Percentiles rank a stretch among this genome's conserved stretches.
Evolutionary conservation across 1,140 invertebrate genomes (phyloP).

Genomic region (Temnothorax nylanderi): DNA sequence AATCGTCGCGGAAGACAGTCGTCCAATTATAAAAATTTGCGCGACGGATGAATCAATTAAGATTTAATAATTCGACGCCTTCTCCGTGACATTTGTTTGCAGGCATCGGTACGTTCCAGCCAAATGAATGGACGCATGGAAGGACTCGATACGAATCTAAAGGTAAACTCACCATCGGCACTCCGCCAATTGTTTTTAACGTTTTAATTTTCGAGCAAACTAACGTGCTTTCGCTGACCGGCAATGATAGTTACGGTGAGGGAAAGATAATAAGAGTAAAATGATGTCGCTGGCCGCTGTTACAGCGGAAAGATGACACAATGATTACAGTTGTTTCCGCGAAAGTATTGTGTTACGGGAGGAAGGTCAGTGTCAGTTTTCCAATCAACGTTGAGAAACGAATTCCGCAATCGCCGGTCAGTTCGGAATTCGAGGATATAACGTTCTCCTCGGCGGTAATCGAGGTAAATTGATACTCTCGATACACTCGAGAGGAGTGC

Average conservation of each 20-base stretch:
- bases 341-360: slow-evolving; percentile 56
- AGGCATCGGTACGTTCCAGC: slow-evolving; percentile 51
- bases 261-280: slow-evolving; percentile 5
- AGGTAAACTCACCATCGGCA: slow-evolving; percentile 39
- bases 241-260: not conserved
- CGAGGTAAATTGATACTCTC: slow-evolving; percentile 60
- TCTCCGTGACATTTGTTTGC: slow-evolving; percentile 36
- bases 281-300: not conserved
- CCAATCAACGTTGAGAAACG: slow-evolving; percentile 74
- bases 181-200: not conserved
- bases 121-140: slow-evolving; percentile 67
- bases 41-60: slow-evolving; percentile 37
- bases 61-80: slow-evolving; percentile 61
- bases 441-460: slow-evolving; percentile 56
- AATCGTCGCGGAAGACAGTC: slow-evolving; percentile 48
- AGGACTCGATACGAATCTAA: slow-evolving; percentile 56
- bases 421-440: slow-evolving; percentile 67
- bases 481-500: slow-evolving; percentile 7
- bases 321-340: slow-evolving; percentile 27
- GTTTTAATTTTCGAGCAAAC: not conserved
- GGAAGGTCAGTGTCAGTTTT: slow-evolving; percentile 74
- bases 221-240: not conserved
- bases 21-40: slow-evolving; percentile 77
- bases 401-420: slow-evolving; percentile 54
- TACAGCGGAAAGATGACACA: not conserved